Percentiles rank a stretch among this genome's conserved stretches.
phyloP scores from a whole-genome alignment of 2,888 invertebrate genomes.

The Eustalomyia histrio region DNA sequence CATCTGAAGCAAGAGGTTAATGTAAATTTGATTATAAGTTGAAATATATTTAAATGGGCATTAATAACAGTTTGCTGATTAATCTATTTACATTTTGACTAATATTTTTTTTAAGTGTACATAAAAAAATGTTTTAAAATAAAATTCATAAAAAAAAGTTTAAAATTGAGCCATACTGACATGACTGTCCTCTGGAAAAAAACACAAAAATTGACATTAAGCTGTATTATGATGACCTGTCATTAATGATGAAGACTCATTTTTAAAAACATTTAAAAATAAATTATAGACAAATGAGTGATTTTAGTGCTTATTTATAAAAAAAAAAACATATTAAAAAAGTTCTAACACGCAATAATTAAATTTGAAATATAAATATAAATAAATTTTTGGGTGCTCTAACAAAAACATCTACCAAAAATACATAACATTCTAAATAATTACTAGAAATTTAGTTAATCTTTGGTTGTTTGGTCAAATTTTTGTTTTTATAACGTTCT shows the following conservation, averaged over 20 bases:
- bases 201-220: constrained; percentile 28
- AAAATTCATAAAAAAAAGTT: not conserved
- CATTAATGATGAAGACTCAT: constrained; percentile 21
- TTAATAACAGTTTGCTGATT: too few relatives aligned
- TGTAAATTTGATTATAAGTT: too few relatives aligned
- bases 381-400: not conserved
- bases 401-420: not conserved
- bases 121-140: not conserved
- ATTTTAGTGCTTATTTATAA: not conserved
- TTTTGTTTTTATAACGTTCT: not conserved
- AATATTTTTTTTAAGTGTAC: not conserved
- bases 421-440: not conserved
- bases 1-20: too few relatives aligned
- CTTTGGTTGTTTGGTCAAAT: not conserved
- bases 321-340: not conserved
- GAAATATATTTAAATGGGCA: too few relatives aligned
- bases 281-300: constrained; percentile 2
- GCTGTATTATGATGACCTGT: constrained; percentile 16
- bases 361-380: not conserved
- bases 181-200: not conserved
- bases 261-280: constrained; percentile 24
- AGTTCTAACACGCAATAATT: constrained; percentile 26
- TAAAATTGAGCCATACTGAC: not conserved
- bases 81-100: too few relatives aligned
- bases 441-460: not conserved